Conservation (phyloP, 2,797 vertebrate genomes). For the Presbytis comata region DNA sequence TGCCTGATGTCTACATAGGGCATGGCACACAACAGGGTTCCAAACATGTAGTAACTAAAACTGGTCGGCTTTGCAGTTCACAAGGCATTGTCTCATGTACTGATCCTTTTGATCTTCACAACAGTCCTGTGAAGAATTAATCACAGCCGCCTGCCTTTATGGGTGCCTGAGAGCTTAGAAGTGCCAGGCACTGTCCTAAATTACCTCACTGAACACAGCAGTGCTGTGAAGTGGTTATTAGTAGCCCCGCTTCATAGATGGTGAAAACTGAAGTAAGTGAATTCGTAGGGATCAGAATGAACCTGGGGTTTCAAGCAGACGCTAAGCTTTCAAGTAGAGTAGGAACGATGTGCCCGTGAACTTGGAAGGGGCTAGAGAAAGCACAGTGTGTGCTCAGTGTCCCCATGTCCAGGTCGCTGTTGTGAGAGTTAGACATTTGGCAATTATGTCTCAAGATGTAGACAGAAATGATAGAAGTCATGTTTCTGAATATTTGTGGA, state of each 20-base stretch:
- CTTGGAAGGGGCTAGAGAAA: fast-evolving
- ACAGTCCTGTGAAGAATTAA: background rate
- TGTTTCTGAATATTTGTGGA: fast-evolving
- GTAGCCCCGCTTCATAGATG: background rate
- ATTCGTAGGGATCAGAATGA: background rate
- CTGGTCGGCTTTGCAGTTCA: fast-evolving
- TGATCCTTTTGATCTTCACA: background rate
- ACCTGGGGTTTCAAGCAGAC: background rate
- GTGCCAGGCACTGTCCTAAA: background rate
- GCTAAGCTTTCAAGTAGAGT: background rate
- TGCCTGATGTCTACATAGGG: fast-evolving
- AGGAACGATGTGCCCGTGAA: background rate
- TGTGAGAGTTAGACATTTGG: background rate
- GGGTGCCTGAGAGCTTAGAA: background rate
- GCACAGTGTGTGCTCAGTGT: fast-evolving
- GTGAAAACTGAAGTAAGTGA: background rate
- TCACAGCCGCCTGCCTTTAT: background rate
- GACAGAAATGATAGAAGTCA: background rate
- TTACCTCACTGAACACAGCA: background rate
- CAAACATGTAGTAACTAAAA: background rate
- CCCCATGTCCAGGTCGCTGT: background rate
- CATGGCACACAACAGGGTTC: fast-evolving
- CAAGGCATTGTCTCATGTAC: fast-evolving
- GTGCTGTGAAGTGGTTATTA: background rate
- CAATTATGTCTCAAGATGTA: background rate